Conservation (phyloP, 2,113 vertebrate species). For the Heterochromis multidens region DNA sequence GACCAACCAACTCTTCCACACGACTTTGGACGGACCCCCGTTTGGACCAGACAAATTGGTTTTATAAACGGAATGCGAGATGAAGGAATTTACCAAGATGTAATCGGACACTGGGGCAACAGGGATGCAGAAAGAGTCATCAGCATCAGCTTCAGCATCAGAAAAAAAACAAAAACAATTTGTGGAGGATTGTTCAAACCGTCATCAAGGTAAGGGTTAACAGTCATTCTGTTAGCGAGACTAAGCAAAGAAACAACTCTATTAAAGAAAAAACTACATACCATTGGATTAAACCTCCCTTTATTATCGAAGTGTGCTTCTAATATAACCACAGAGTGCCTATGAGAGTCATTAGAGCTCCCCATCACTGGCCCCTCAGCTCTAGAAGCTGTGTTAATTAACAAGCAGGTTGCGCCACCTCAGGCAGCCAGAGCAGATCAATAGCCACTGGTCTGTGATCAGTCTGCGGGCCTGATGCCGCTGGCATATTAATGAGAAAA, state of each 20-base stretch:
- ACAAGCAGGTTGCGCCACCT: slow-evolving; percentile 36
- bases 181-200: neutral
- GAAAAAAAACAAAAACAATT: neutral
- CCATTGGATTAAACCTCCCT: neutral
- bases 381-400: slow-evolving; percentile 55
- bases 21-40: slow-evolving; percentile 3
- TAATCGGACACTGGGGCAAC: neutral
- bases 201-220: slow-evolving; percentile 48
- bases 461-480: slow-evolving; percentile 28
- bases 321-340: neutral
- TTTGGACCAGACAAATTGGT: slow-evolving; percentile 18
- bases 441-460: slow-evolving; percentile 63
- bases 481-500: slow-evolving; percentile 51
- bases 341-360: slow-evolving; percentile 1
- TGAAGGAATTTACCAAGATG: slow-evolving; percentile 18
- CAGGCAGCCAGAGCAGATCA: slow-evolving; percentile 52
- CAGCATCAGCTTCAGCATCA: neutral
- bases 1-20: slow-evolving; percentile 2
- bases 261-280: neutral
- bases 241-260: neutral
- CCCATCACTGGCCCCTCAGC: slow-evolving; percentile 3
- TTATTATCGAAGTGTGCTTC: neutral
- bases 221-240: neutral
- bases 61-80: neutral
- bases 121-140: slow-evolving; percentile 9